Conservation (phyloP, 2,888 invertebrate genomes). For the Syrphus vitripennis region DNA sequence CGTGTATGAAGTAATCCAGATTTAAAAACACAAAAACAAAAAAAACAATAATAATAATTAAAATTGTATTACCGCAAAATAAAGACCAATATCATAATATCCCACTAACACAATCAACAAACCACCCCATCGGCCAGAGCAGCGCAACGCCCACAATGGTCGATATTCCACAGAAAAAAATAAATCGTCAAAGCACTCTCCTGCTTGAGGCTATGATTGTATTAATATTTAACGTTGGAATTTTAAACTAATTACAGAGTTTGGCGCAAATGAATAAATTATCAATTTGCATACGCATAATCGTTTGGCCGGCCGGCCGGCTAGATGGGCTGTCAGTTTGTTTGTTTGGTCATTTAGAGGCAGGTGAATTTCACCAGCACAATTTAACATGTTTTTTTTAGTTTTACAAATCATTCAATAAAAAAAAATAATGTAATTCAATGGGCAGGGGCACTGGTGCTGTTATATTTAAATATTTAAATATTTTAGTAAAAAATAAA, state of each 20-base stretch:
- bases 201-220: constrained; percentile 48
- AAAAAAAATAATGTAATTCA: too few relatives aligned
- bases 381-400: neutral
- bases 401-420: too few relatives aligned
- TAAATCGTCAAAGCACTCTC: constrained; percentile 49
- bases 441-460: too few relatives aligned
- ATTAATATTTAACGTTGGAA: constrained; percentile 69
- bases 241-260: constrained; percentile 71
- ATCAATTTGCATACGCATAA: constrained; percentile 68
- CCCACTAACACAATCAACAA: neutral
- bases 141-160: neutral
- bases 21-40: constrained; percentile 8
- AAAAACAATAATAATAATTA: constrained; percentile 12
- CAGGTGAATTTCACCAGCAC: constrained; percentile 29
- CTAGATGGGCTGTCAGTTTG: neutral
- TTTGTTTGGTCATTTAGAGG: constrained; percentile 18
- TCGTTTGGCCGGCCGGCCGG: constrained; percentile 6
- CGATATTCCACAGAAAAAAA: neutral
- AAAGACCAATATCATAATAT: constrained; percentile 12
- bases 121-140: too few relatives aligned
- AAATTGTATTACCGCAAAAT: constrained; percentile 39
- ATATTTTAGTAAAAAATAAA: too few relatives aligned
- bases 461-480: too few relatives aligned
- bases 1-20: too few relatives aligned
- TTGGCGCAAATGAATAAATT: constrained; percentile 70